Conservation (phyloP, 1,140 invertebrate genomes). For the Drosophila ananassae region DNA sequence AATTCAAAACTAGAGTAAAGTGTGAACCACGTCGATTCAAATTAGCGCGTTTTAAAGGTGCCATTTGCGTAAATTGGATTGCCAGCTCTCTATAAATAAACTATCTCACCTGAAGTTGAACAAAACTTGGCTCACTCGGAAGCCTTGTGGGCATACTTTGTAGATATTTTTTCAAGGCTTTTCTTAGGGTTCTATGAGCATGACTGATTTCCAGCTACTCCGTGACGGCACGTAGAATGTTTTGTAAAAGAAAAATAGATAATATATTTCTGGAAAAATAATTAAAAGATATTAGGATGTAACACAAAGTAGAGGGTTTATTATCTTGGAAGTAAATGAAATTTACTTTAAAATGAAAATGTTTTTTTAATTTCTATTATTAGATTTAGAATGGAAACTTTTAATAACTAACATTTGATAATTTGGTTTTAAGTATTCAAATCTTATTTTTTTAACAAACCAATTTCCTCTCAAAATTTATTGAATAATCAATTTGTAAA, state of each 20-base stretch:
- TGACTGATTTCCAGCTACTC: conserved; percentile 63
- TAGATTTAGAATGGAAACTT: too few species aligned
- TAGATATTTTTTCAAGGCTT: not conserved
- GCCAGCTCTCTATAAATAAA: conserved; percentile 25
- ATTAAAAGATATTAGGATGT: conserved; percentile 10
- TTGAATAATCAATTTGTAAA: not conserved
- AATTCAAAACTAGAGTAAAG: conserved; percentile 3
- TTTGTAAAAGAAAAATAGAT: conserved; percentile 8
- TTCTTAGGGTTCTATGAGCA: conserved; percentile 26
- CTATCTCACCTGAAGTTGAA: not conserved
- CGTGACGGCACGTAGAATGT: conserved; percentile 62
- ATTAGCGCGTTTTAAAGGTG: conserved; percentile 29
- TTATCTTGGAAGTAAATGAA: too few species aligned
- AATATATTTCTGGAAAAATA: conserved; percentile 1
- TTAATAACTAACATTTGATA: too few species aligned
- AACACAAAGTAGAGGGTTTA: not conserved
- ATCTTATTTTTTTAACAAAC: too few species aligned
- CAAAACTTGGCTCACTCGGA: conserved; percentile 11
- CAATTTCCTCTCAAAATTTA: not conserved
- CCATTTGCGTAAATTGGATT: conserved; percentile 39
- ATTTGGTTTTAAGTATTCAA: too few species aligned
- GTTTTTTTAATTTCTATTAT: too few species aligned
- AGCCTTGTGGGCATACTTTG: conserved; percentile 52
- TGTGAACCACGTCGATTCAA: conserved; percentile 18
- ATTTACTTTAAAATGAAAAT: too few species aligned